Base-by-base conservation (phyloP, 1,140 invertebrate species). In the Nomia melanderi region DNA sequence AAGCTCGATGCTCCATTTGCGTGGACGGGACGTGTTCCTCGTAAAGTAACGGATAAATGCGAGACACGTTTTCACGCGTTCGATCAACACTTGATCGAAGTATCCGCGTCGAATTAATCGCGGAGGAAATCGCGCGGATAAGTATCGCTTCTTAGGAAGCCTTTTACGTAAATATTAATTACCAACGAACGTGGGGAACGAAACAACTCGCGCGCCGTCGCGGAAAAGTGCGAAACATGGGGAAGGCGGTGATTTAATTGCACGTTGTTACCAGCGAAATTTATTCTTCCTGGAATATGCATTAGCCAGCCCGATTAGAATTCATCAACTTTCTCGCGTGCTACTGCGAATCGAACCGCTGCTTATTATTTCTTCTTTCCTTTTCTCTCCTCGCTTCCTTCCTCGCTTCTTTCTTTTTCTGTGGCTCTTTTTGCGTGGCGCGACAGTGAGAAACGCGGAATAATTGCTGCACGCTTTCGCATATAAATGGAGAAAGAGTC, bases 191-290 rank as follows among this genome's bases (percentile, higher is more conserved):
- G 53, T 59, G 29, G 64, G 77, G n/a, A 50, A 50, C 70, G 69
- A 64, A n/a, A 78, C 27, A 27, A 7, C 27, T 31, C 25, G 65
- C 14, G 67, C 12, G 29, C 56, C 62, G 47, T 23, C 25, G 44
- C 17, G 20, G 27, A 65, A 56, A 47, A 81, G 33, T 54, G 50
- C 44, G 56, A 63, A 47, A 80, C 60, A 69, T 63, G 73, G 8
- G 6, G 17, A n/a, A 14, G 47, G 31, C 70, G 77, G 62, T 82
- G 76, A 82, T 81, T 83, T 83, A 83, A 83, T 83, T 82, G 81
- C 62, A 82, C 63, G 79, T 82, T 83, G 79, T 78, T 69, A 62
- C 54, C 33, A 14, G 33, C 60, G 41, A 44, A 56, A 82, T 83
- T 82, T 78, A 78, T 78, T 78, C 67, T 59, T 50, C 74, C 67